A percentile compares a stretch with the other conserved stretches of the same genome.
Evolutionary conservation across 2,797 vertebrate genomes (phyloP).

Genomic region (Notamacropus eugenii): DNA sequence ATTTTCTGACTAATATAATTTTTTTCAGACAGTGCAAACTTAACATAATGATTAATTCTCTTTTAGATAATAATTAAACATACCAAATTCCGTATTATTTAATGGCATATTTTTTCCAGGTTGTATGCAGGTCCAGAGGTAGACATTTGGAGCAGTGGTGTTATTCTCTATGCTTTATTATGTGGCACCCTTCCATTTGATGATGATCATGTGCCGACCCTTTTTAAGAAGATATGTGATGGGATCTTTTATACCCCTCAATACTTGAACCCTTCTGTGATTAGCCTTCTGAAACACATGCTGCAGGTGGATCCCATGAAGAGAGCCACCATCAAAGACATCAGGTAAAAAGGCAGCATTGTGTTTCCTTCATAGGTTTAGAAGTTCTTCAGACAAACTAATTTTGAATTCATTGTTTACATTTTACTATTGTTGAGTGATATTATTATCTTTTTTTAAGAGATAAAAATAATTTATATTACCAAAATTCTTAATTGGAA

Average conservation of each 20-base stretch:
- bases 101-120: slow-evolving; percentile 82
- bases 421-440: neutral
- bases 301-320: slow-evolving; percentile 99
- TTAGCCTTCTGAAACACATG: slow-evolving; percentile 97
- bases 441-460: neutral
- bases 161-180: slow-evolving; percentile 98
- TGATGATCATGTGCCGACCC: slow-evolving; percentile 98
- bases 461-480: neutral
- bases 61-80: slow-evolving; percentile 6
- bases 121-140: slow-evolving; percentile 98
- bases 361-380: neutral
- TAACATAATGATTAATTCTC: slow-evolving; percentile 8
- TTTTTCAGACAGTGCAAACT: slow-evolving; percentile 32
- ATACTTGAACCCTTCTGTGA: slow-evolving; percentile 95
- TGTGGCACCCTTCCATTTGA: slow-evolving; percentile 98
- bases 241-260: slow-evolving; percentile 99
- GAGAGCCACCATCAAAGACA: slow-evolving; percentile 97
- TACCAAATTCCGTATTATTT: neutral
- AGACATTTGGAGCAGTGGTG: slow-evolving; percentile 99
- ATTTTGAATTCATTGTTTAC: neutral
- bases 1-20: slow-evolving; percentile 37
- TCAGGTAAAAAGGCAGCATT: slow-evolving; percentile 88
- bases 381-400: neutral
- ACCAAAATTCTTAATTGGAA: neutral
- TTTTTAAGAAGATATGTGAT: slow-evolving; percentile 99